Base-by-base conservation (phyloP, 2,113 vertebrate species). In the Neopipo cinnamomea region DNA sequence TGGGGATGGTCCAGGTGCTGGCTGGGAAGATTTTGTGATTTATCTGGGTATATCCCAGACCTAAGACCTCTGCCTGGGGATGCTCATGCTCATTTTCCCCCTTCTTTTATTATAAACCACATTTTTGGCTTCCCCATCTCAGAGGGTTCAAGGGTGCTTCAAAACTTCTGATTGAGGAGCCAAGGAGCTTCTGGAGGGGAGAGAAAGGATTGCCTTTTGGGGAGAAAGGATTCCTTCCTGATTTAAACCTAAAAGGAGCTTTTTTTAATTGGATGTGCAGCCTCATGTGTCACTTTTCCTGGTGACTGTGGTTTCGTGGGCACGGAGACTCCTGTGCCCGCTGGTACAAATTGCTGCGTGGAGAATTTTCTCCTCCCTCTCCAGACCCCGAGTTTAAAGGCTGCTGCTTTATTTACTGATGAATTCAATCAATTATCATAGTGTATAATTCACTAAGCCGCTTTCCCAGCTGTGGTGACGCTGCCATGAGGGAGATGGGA, bases 291-390 rank as follows among this genome's bases (percentile, higher is more conserved):
- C 42, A 25, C 37, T 53, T 88, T 39, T 62, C 72, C 39, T 12
- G 14, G 27, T 9, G 28, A 49, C n/a, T 59, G 52, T 30, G 52
- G 47, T 71, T 91, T 44, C 1, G 0, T 10, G 63, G 56, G 10
- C 35, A 39, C 1, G 6, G 39, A 0, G 0, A 8, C 7, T 58
- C 31, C 53, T 46, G 44, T 1, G 24, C 42, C 2, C 1, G 2
- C 20, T 42, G 35, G 22, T 49, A 47, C 42, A 44, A 71, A 75
- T 52, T 47, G 23, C 31, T 7, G 11, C 6, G 0, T 1, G 61
- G 67, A 74, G 59, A 76, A 30, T 31, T 67, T 50, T 37, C 63
- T 46, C 62, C 30, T 82, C 27, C 37, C n/a, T 65, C 28, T n/a
- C 62, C 5, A 4, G 58, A 58, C 66, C 23, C 12, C 0, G 9